Evolutionary conservation across 35 echinoderm and acorn worm species (phyloP), one percentile per base, ranked within the genome.

Genomic region (Acanthaster planci): DNA sequence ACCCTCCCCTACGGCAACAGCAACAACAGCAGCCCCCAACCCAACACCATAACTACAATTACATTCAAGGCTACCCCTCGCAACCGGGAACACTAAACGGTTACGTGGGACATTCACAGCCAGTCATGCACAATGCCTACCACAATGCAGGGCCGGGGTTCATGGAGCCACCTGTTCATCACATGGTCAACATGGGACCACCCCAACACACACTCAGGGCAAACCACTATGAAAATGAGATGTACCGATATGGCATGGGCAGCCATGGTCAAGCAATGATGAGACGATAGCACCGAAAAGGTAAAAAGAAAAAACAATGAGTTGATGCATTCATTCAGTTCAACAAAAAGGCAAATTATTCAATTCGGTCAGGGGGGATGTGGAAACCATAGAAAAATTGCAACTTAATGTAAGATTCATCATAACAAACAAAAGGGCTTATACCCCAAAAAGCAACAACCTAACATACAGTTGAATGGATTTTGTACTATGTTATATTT

Each of bases 91-190:
- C 87, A 27, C 87, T 95, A 80, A 95, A 95, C 44, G 93, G 93
- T 52, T 95, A 91, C 89, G 86, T 95, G 50, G 58, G 79, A 22
- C 64, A 72, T 26, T 31, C 64, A 21, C 82, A 86, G 37, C 79
- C 84, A 6, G 90, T 95, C 83, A 90, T 95, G 79, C 81, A 83
- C 27, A 90, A 95, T 55, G 80, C 72, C 5, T 95, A 91, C 76
- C 88, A 78, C 35, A 79, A 80, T 40, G 38, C 50, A 16, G 58
- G 40, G 2, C 67, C 85, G 16, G 80, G 85, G 55, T 91, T 85
- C 34, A 90, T 90, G 82, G 93, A 95, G 36, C 84, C 82, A 10
- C 60, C 80, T 15, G 10, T 79, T 15, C 78, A 88, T 72, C 85
- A 86, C 10, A 87, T 91, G 93, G 59, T 84, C 16, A 55, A 78